phyloP scores from a whole-genome alignment of 2,113 vertebrate genomes.

The Chlorodrepanis virens region DNA sequence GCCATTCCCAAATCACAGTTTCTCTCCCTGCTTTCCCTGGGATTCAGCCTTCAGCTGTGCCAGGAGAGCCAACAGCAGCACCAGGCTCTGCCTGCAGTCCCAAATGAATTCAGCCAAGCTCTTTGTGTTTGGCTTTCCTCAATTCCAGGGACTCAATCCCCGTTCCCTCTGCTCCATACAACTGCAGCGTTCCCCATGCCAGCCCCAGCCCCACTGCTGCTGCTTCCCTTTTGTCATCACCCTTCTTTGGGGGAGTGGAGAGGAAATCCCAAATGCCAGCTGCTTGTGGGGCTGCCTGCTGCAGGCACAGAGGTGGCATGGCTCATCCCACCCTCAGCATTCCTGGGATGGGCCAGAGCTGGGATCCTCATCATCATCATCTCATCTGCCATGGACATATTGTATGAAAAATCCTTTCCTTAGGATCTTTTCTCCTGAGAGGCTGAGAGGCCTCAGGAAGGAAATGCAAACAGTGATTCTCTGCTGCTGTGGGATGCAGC shows the following conservation, averaged over 20 bases:
- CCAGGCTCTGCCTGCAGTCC: neutral
- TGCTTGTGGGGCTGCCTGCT: neutral
- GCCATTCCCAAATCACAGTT: fast-evolving
- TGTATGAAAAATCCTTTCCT: no score
- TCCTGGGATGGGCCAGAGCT: neutral
- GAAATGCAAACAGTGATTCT: no score
- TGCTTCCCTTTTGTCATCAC: neutral
- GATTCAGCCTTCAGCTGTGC: neutral
- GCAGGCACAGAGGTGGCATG: neutral
- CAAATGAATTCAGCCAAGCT: neutral
- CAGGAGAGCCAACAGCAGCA: neutral
- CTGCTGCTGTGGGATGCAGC: no score
- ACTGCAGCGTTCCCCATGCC: neutral
- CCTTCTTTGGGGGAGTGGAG: neutral
- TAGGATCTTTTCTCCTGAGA: no score
- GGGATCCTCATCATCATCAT: neutral
- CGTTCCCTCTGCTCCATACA: neutral
- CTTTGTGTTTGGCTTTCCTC: neutral
- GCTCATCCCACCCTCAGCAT: neutral
- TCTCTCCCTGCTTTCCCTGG: neutral
- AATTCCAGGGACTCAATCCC: neutral
- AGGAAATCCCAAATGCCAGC: neutral
- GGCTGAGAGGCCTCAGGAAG: no score
- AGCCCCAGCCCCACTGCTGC: neutral
- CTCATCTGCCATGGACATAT: no score